Evolutionary conservation across 1,140 invertebrate genomes (phyloP).

Genomic region (Brachionus angularis): DNA sequence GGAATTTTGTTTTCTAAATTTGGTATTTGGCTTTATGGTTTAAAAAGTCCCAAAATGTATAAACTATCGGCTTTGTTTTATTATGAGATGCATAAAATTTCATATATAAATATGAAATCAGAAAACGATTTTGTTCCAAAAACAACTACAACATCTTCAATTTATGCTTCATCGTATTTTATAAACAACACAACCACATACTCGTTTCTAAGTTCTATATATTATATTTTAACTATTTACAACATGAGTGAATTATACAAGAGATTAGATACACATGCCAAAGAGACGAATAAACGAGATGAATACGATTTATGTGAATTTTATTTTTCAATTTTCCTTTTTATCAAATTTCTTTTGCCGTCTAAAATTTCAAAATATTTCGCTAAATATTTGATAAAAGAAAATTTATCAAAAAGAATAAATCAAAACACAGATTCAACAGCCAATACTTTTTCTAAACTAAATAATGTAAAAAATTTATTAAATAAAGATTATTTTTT

Average conservation of each 20-base stretch:
- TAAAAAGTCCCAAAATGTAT: conserved; percentile 20
- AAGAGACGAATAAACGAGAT: background rate
- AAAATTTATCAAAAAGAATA: background rate
- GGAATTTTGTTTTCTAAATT: conserved; percentile 7
- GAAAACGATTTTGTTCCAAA: background rate
- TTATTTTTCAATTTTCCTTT: conserved; percentile 7
- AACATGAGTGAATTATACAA: conserved; percentile 20
- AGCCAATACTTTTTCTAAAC: too few species aligned
- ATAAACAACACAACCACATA: background rate
- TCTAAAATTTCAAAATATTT: conserved; percentile 19
- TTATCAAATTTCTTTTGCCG: background rate
- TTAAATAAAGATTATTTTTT: background rate
- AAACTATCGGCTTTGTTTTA: conserved; percentile 35
- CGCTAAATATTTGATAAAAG: conserved; percentile 17
- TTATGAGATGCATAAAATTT: conserved; percentile 35
- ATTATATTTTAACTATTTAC: conserved; percentile 27
- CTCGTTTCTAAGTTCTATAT: conserved; percentile 11
- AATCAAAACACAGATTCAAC: background rate
- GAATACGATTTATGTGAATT: conserved; percentile 9
- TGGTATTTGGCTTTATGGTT: conserved; percentile 6
- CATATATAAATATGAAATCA: conserved; percentile 33
- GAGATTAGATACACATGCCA: background rate
- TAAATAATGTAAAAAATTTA: background rate
- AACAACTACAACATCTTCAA: too few species aligned
- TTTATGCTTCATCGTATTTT: too few species aligned